Evolutionary conservation across 1,140 invertebrate species (phyloP), one percentile per base, ranked within the genome.

Genomic region (Drosophila pandora): DNA sequence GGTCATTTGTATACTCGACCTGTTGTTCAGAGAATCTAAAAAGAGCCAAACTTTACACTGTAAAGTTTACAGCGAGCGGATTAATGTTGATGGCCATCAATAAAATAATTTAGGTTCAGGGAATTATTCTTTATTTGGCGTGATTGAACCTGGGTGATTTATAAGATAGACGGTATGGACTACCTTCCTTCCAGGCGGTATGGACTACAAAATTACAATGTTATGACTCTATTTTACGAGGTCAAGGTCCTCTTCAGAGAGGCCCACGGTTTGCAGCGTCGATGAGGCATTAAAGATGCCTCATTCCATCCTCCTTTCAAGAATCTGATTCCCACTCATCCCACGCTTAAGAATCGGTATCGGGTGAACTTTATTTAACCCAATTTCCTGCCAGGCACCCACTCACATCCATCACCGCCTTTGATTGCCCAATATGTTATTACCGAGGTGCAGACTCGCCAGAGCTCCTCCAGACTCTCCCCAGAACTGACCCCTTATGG

Each of bases 1-100:
- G 50, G 50, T 60, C 80, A 84, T 76, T 84, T 84, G 79, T 76
- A 48, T 68, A 58, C 41, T 45, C 47, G 47, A 67, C 60, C 63
- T 52, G 63, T 67, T 67, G 12, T 43, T 58, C 62, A 55, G 55
- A 37, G 9, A 65, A 30, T 4, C 13, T 13, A 64, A 48, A 54
- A 49, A 30, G 34, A 50, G 37, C 23, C 22, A 25, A 49, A 30
- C 34, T 39, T 47, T 23, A 17, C 34, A 37, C n/a, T n/a, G n/a
- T n/a, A 25, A 49, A 30, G 25, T 39, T 47, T 23, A 17, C 34
- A 37, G 10, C 55, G 30, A 54, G 30, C 22, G 48, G 39, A 53
- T 71, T 71, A 71, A 47, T 21, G 34, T 28, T 17, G 55, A 71
- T 60, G 67, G 30, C 47, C 32, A 60, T 60, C 64, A 71, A 59